A percentile compares a stretch with the other conserved stretches of the same genome.
Conservation (phyloP, 2,888 invertebrate species). For the Microplitis manilae region DNA sequence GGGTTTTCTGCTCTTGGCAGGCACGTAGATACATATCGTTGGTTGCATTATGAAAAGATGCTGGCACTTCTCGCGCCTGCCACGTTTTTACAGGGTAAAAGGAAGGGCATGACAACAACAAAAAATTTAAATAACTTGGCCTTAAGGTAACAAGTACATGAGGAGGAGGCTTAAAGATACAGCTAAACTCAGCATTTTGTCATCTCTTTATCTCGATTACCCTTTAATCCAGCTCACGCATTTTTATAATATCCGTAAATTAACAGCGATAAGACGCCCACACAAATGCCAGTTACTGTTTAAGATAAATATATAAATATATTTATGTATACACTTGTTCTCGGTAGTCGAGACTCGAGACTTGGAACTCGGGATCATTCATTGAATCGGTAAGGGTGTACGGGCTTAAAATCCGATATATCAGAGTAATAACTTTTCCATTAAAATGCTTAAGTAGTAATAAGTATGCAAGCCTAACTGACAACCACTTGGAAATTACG, state of each 20-base stretch:
- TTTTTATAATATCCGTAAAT: constrained; percentile 37
- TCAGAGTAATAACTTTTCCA: constrained; percentile 70
- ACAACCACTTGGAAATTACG: constrained; percentile 64
- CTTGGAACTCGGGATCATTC: constrained; percentile 39
- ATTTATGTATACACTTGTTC: constrained; percentile 3
- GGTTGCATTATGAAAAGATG: constrained; percentile 66
- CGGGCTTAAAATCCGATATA: constrained; percentile 67
- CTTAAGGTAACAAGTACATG: constrained; percentile 1
- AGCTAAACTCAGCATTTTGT: constrained; percentile 26
- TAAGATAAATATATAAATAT: constrained; percentile 24
- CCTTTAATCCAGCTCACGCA: constrained; percentile 45
- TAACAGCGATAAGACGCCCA: constrained; percentile 26
- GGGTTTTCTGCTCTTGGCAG: constrained; percentile 64
- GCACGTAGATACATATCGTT: constrained; percentile 70
- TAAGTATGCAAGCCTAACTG: constrained; percentile 68
- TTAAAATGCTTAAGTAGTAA: constrained; percentile 70
- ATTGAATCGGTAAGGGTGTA: constrained; percentile 23
- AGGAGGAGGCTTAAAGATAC: constrained; percentile 29
- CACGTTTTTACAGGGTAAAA: constrained; percentile 17
- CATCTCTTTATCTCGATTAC: constrained; percentile 40
- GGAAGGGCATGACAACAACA: constrained; percentile 24
- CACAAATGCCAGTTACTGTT: neutral
- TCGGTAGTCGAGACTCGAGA: constrained; percentile 10
- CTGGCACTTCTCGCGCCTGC: constrained; percentile 41
- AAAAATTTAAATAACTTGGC: constrained; percentile 42